phyloP scores from a whole-genome alignment of 2,797 vertebrate genomes.

The Hafferia zeledoni region DNA sequence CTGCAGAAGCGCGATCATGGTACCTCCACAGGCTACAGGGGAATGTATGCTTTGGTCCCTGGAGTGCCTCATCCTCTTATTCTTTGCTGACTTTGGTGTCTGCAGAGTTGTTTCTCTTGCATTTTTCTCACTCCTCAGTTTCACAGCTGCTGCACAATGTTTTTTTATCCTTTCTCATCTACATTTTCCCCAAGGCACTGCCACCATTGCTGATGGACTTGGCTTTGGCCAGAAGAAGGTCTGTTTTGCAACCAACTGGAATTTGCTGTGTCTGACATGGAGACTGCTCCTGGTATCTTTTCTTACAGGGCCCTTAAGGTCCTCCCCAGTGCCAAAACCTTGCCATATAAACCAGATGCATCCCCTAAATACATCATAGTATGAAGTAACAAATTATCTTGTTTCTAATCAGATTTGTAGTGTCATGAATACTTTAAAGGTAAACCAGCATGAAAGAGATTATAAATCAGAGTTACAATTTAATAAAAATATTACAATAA shows the following conservation, averaged over 20 bases:
- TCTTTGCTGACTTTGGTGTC: neutral
- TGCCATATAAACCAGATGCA: neutral
- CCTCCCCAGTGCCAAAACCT: neutral
- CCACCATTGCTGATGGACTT: fast-evolving
- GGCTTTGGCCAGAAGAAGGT: neutral
- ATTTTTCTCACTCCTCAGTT: neutral
- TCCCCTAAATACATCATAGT: neutral
- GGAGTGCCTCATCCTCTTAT: neutral
- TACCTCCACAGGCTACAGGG: neutral
- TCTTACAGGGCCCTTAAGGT: neutral
- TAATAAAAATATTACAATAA: too few relatives aligned
- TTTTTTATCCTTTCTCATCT: neutral
- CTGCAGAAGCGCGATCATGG: neutral
- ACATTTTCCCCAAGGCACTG: fast-evolving
- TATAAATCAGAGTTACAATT: too few relatives aligned
- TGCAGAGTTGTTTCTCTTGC: neutral
- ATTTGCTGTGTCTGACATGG: neutral
- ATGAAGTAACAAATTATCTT: neutral
- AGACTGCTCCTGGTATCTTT: neutral
- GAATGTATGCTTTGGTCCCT: neutral
- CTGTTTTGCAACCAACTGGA: neutral
- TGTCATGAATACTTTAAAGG: neutral
- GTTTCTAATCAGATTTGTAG: neutral
- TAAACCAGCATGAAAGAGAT: too few relatives aligned
- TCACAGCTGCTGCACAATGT: fast-evolving